Base-by-base conservation (phyloP, 2,888 invertebrate genomes). In the Lasioglossum vierecki region DNA sequence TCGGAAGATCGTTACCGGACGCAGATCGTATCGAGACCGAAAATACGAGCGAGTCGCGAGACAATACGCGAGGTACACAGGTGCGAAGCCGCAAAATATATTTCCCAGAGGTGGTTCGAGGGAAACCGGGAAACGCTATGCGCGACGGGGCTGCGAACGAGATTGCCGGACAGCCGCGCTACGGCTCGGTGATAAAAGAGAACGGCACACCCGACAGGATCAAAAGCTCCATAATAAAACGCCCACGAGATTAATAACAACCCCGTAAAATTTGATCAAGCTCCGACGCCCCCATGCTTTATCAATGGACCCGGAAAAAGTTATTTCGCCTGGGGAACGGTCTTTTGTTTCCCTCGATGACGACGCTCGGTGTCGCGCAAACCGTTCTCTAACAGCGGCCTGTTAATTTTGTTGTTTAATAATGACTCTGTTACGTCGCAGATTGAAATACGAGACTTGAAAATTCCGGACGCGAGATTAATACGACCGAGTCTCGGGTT, bases 81-180 rank as follows among this genome's bases (percentile, higher is more conserved):
- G 70, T 81, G 60, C 57, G 72, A 9, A 82, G 81, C 73, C 79
- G 41, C 39, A 76, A 75, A 81, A 85, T 76, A 66, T 71, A 79
- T 82, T 77, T 74, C 57, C 74, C 57, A 76, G 49, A 30, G 73
- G 73, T 71, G 35, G 46, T 74, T 0, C 26, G 4, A 13, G n/a
- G 9, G 53, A 53, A n/a, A n/a, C 53, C 22, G 53, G 60, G 26
- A 76, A 63, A 70, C 75, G 81, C 81, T 78, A 72, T 70, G 70
- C n/a, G 46, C 46, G 11, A 18, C 66, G 77, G 2, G 22, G 22
- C n/a, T 53, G 53, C 53, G 53, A 53, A 44, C 76, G 79, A 85
- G 83, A 86, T 83, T 80, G 77, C 66, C 63, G 73, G 77, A 76
- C 26, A 53, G 75, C 53, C 81, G 53, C 71, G 72, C 57, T 41